These are phyloP conservation scores for Zaprionus taronus DNA, from an alignment of 1,140 invertebrate species.

Conservation along the genomic window DNA sequence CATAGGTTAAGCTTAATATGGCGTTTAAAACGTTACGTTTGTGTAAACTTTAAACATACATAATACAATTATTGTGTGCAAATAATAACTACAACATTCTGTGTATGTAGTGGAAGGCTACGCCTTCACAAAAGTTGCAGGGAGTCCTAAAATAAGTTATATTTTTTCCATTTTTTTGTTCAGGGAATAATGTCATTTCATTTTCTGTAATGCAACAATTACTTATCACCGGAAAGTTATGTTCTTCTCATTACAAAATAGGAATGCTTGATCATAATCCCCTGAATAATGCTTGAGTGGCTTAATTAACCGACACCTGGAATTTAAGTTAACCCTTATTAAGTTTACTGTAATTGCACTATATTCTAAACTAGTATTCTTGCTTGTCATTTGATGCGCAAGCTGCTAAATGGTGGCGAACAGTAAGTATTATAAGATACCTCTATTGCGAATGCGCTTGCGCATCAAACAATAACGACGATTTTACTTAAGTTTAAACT, in stretches of 20 bases:
- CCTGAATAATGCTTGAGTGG: not conserved
- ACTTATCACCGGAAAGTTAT: not conserved
- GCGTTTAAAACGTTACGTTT: constrained; percentile 77
- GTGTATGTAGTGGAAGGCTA: constrained; percentile 61
- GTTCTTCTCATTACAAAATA: not conserved
- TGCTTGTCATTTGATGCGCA: constrained; percentile 66
- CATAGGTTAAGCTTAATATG: constrained; percentile 70
- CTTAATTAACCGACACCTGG: constrained; percentile 25
- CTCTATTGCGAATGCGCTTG: constrained; percentile 22
- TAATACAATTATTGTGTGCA: constrained; percentile 65
- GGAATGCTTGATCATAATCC: not conserved
- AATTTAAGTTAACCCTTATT: constrained; percentile 22
- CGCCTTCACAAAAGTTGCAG: constrained; percentile 53
- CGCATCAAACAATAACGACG: constrained; percentile 69
- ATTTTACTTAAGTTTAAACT: constrained; percentile 41
- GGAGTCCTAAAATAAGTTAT: constrained; percentile 33
- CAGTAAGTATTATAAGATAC: too few relatives aligned
- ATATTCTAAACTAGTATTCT: constrained; percentile 54
- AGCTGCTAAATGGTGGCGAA: constrained; percentile 21
- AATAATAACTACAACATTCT: constrained; percentile 56
- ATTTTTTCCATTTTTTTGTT: constrained; percentile 6
- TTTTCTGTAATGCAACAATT: not conserved
- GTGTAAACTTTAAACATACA: constrained; percentile 59
- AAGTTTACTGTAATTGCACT: constrained; percentile 66
- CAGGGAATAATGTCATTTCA: not conserved